A percentile compares a stretch with the other conserved stretches of the same genome.
Conservation (phyloP, 2,113 vertebrate genomes). For the Mesitornis unicolor region DNA sequence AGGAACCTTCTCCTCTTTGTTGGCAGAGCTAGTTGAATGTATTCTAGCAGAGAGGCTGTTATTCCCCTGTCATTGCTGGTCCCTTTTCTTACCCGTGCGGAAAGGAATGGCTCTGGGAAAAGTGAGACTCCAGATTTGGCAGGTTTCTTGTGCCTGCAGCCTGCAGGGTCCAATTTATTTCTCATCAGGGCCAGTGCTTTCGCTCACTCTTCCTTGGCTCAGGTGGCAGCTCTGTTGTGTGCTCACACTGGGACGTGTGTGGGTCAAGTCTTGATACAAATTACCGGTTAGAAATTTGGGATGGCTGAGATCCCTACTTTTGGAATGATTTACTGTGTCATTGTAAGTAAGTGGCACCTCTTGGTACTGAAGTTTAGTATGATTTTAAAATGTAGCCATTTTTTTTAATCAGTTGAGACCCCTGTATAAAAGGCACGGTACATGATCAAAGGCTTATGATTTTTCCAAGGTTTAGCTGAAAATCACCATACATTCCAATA, state of each 20-base stretch:
- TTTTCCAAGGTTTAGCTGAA: not conserved
- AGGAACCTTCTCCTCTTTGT: slow-evolving; percentile 12
- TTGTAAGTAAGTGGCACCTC: not conserved
- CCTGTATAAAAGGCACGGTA: not conserved
- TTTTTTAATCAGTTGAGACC: not conserved
- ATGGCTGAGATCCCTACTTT: not conserved
- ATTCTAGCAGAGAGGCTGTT: not conserved
- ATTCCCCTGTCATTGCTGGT: not conserved
- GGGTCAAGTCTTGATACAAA: not conserved
- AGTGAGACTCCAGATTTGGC: not conserved
- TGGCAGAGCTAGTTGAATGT: not conserved
- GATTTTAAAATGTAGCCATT: not conserved
- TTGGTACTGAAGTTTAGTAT: not conserved
- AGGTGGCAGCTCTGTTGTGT: not conserved
- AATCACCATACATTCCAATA: not conserved
- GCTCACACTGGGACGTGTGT: accelerated
- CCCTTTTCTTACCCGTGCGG: not conserved
- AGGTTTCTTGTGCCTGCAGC: not conserved
- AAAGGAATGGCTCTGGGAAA: not conserved
- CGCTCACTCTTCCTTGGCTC: not conserved
- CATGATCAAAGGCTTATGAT: not conserved
- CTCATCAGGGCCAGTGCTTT: not conserved
- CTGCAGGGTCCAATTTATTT: not conserved
- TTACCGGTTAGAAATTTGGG: not conserved
- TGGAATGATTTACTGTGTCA: not conserved